phyloP scores from a whole-genome alignment of 2,113 vertebrate species.

The Catharus bicknelli region DNA sequence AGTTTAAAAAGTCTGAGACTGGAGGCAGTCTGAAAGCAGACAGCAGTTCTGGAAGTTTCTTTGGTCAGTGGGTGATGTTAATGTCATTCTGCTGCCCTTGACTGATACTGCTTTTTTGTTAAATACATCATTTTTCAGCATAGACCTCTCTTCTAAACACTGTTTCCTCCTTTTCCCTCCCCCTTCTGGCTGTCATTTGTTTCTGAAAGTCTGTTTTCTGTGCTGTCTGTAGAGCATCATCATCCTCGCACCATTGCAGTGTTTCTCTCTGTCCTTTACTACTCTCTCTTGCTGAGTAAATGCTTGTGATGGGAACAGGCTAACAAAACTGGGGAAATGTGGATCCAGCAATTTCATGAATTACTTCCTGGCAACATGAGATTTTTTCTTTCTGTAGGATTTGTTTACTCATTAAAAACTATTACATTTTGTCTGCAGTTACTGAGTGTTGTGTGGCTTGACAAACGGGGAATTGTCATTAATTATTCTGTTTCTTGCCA shows the following conservation, averaged over 20 bases:
- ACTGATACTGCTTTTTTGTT: not conserved
- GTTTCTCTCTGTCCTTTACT: not conserved
- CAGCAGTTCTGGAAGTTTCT: not conserved
- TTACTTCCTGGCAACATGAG: not conserved
- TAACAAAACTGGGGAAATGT: not conserved
- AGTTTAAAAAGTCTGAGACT: not conserved
- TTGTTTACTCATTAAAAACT: not conserved
- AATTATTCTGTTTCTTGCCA: slow-evolving; percentile 11
- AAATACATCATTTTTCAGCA: not conserved
- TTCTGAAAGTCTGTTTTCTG: not conserved
- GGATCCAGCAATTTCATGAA: not conserved
- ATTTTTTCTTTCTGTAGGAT: not conserved
- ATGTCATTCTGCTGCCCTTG: not conserved
- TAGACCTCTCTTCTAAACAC: not conserved
- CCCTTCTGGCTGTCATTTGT: not conserved
- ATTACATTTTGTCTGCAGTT: not conserved
- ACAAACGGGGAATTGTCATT: not conserved
- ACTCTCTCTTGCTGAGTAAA: not conserved
- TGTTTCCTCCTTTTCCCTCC: not conserved
- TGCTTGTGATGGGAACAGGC: not conserved
- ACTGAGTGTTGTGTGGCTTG: not conserved
- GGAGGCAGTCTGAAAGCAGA: not conserved
- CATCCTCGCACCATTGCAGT: not conserved
- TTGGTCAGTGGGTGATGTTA: not conserved
- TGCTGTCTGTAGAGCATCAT: not conserved